These are phyloP conservation scores for Pagrus major DNA, from an alignment of 2,113 vertebrate species.

Conservation along the genomic window DNA sequence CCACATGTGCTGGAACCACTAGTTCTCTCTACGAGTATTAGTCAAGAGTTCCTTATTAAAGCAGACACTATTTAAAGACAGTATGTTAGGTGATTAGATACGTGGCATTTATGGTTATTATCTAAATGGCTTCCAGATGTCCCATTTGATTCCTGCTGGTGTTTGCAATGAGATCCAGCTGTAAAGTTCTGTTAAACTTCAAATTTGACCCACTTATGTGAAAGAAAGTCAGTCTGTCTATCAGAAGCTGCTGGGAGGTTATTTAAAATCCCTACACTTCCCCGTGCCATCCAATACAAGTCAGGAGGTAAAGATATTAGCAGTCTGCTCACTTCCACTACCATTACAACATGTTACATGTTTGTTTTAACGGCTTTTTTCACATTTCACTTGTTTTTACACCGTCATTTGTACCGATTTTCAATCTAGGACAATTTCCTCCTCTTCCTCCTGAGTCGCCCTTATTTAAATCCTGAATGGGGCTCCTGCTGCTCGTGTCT, in stretches of 20 bases:
- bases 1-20: constrained; percentile 39
- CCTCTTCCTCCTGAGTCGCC: constrained; percentile 45
- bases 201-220: constrained; percentile 22
- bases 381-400: constrained; percentile 62
- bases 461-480: constrained; percentile 42
- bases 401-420: constrained; percentile 38
- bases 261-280: constrained; percentile 19
- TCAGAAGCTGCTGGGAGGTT: not conserved
- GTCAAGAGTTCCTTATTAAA: constrained; percentile 20
- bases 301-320: constrained; percentile 20
- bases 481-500: constrained; percentile 61
- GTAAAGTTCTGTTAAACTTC: constrained; percentile 13
- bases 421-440: constrained; percentile 73
- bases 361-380: constrained; percentile 55
- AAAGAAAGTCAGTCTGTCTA: constrained; percentile 29
- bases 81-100: constrained; percentile 46
- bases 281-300: constrained; percentile 16
- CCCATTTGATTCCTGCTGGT: constrained; percentile 18
- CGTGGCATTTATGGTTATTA: constrained; percentile 34
- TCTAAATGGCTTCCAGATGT: constrained; percentile 58
- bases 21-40: constrained; percentile 8
- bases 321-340: not conserved
- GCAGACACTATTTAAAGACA: constrained; percentile 35
- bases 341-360: constrained; percentile 31
- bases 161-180: constrained; percentile 50